Percentiles rank a stretch among this genome's conserved stretches.
Evolutionary conservation across 2,888 invertebrate species (phyloP).

Genomic region (Nephrotoma appendiculata): DNA sequence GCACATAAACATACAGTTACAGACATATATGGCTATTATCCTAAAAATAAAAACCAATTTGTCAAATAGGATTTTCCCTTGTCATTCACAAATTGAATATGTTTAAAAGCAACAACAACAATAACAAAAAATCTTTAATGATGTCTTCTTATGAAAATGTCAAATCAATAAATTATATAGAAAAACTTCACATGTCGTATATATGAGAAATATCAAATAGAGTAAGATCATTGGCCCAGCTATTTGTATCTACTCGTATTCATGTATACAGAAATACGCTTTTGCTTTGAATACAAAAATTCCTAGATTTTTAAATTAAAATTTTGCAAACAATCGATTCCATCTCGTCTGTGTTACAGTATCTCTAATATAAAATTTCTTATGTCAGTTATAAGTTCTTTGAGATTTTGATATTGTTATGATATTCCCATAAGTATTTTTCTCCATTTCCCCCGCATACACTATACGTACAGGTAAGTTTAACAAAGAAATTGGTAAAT

Average conservation of each 20-base stretch:
- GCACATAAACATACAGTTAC: not conserved
- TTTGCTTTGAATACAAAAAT: not conserved
- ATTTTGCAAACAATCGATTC: not conserved
- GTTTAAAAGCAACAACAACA: not conserved
- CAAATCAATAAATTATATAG: not conserved
- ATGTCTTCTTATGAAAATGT: not conserved
- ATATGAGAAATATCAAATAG: not conserved
- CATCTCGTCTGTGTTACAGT: not conserved
- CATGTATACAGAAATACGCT: not conserved
- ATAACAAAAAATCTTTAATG: not conserved
- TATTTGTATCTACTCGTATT: too few relatives aligned
- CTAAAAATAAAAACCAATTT: not conserved
- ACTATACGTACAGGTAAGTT: not conserved
- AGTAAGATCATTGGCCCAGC: not conserved
- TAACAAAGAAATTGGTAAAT: not conserved
- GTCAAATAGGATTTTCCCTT: not conserved
- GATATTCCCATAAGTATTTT: not conserved
- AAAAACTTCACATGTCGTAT: not conserved
- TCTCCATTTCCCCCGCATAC: not conserved
- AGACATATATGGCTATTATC: not conserved
- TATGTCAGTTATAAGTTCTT: not conserved
- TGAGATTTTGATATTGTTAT: not conserved
- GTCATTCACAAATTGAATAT: not conserved
- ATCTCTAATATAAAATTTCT: not conserved
- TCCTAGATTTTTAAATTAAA: not conserved